phyloP scores from a whole-genome alignment of 2,113 vertebrate species.

The Chlamydotis undulata region DNA sequence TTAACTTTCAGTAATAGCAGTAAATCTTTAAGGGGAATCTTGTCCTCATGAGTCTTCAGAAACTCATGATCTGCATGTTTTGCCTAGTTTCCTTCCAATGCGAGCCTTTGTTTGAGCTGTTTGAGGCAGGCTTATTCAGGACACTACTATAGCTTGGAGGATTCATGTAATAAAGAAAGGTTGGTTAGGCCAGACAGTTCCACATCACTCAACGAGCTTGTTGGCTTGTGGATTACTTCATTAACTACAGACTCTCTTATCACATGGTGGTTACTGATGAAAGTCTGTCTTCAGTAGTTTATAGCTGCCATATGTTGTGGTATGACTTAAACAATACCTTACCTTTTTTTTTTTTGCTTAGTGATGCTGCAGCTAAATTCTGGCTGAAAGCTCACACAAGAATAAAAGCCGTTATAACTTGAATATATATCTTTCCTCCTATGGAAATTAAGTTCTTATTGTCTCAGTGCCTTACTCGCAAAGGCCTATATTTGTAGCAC shows the following conservation, averaged over 20 bases:
- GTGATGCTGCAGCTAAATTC: not conserved
- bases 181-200: not conserved
- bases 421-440: not conserved
- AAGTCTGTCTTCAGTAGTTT: not conserved
- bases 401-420: not conserved
- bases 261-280: not conserved
- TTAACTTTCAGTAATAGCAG: not conserved
- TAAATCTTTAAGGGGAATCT: not conserved
- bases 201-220: not conserved
- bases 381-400: not conserved
- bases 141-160: not conserved
- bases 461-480: not conserved
- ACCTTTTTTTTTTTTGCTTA: not conserved
- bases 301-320: not conserved
- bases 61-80: not conserved
- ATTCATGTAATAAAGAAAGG: not conserved
- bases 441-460: slow-evolving; percentile 28
- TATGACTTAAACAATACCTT: not conserved
- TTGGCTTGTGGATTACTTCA: not conserved
- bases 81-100: not conserved
- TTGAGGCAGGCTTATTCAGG: not conserved
- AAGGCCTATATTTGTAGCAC: not conserved
- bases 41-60: not conserved
- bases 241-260: not conserved
- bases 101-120: not conserved